These are phyloP conservation scores for Orestias chungarensis DNA, from an alignment of 2,797 vertebrate species.

Conservation along the genomic window DNA sequence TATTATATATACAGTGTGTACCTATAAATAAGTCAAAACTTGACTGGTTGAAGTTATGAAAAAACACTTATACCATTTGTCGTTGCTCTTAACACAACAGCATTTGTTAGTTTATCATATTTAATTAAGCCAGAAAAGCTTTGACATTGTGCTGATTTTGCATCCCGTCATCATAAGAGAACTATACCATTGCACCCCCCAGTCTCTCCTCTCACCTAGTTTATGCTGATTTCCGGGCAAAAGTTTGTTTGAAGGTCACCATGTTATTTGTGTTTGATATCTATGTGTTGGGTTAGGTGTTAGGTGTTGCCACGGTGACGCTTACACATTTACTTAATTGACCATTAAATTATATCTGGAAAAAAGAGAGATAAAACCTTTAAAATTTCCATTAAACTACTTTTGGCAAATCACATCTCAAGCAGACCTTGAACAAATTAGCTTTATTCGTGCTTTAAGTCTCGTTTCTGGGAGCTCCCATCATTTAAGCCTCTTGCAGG, in stretches of 20 bases:
- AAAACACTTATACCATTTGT: background rate
- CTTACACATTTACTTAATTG: background rate
- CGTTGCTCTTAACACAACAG: background rate
- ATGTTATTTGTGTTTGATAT: background rate
- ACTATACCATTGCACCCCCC: background rate
- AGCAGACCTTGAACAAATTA: background rate
- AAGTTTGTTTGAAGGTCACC: background rate
- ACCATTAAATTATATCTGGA: too few species aligned
- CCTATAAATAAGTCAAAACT: background rate
- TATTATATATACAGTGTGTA: too few species aligned
- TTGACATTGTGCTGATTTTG: background rate
- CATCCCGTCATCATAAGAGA: background rate
- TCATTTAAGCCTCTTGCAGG: background rate
- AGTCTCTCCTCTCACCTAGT: constrained; percentile 81
- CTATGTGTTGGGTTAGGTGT: too few species aligned
- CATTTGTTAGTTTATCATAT: background rate
- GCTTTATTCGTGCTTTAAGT: background rate
- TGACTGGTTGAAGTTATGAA: background rate
- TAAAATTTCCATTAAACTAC: background rate
- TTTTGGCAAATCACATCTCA: background rate
- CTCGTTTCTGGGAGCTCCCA: background rate
- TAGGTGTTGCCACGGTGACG: too few species aligned
- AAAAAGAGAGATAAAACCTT: background rate
- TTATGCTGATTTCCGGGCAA: constrained; percentile 92
- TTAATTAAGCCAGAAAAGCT: background rate